Evolutionary conservation across 2,888 invertebrate genomes (phyloP).

Genomic region (Orchesellides sinensis): DNA sequence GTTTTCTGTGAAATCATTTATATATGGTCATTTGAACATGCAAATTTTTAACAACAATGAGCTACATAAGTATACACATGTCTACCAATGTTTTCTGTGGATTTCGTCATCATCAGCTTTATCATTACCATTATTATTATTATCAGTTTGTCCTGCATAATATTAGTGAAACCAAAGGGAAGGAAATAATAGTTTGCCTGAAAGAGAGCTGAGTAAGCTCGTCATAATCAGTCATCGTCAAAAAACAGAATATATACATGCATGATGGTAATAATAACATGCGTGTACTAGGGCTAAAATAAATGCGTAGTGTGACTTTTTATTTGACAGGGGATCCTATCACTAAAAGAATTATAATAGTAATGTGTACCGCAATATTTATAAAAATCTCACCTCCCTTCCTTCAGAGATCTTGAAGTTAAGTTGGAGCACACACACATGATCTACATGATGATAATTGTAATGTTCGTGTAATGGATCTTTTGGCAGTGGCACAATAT

Average conservation of each 20-base stretch:
- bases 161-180: no score
- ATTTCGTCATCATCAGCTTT: slow-evolving; percentile 34
- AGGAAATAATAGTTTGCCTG: no score
- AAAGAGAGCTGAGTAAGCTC: slow-evolving; percentile 55
- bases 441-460: no score
- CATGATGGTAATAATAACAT: not conserved
- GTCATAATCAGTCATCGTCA: slow-evolving; percentile 56
- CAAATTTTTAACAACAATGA: slow-evolving; percentile 47
- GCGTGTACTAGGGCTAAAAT: not conserved
- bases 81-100: not conserved
- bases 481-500: slow-evolving; percentile 53
- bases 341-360: not conserved
- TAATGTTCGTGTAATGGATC: slow-evolving; percentile 39
- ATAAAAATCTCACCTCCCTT: no score
- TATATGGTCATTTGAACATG: slow-evolving; percentile 37
- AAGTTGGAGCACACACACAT: no score
- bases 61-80: not conserved
- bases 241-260: not conserved
- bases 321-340: not conserved
- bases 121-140: not conserved
- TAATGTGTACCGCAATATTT: not conserved
- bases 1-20: not conserved
- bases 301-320: not conserved
- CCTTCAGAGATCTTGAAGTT: no score
- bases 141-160: no score